Evolutionary conservation across 2,113 vertebrate genomes (phyloP).

Genomic region (Hypocryptadius cinnamomeus): DNA sequence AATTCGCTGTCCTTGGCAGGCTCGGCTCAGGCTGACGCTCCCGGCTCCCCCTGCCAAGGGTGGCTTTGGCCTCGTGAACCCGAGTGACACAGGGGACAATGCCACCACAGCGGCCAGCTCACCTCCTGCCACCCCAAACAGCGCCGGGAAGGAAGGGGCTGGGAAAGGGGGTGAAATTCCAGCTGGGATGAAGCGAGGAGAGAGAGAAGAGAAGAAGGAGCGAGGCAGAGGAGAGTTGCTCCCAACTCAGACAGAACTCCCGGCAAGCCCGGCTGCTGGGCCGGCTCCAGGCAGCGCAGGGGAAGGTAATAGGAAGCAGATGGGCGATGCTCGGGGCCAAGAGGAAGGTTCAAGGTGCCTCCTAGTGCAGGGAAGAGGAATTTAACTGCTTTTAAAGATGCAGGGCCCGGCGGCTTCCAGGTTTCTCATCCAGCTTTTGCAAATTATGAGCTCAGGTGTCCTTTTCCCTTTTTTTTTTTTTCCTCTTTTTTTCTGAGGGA

Average conservation of each 20-base stretch:
- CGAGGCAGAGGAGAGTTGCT: constrained; percentile 35
- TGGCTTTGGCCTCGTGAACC: neutral
- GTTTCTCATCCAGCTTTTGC: constrained; percentile 49
- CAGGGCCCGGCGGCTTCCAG: neutral
- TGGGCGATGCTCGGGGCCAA: constrained; percentile 38
- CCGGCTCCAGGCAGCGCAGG: neutral
- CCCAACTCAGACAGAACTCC: constrained; percentile 57
- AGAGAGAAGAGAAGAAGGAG: neutral
- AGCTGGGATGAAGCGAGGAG: neutral
- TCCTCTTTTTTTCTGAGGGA: no score
- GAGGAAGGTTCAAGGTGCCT: constrained; percentile 65
- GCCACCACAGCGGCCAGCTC: neutral
- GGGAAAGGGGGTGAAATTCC: neutral
- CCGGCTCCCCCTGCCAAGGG: neutral
- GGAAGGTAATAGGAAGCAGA: constrained; percentile 66
- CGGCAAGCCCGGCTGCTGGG: constrained; percentile 42
- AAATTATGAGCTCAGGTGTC: constrained; percentile 48
- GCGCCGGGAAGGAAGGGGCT: rapidly evolving
- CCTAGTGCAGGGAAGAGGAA: constrained; percentile 57
- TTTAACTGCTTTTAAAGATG: constrained; percentile 62
- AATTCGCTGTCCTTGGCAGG: constrained; percentile 55
- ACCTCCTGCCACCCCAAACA: neutral
- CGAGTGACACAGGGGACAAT: neutral
- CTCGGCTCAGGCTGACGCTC: neutral
- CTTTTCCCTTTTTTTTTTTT: neutral